These are phyloP conservation scores for Pandemis heparana DNA, from an alignment of 2,888 invertebrate species.

Conservation along the genomic window DNA sequence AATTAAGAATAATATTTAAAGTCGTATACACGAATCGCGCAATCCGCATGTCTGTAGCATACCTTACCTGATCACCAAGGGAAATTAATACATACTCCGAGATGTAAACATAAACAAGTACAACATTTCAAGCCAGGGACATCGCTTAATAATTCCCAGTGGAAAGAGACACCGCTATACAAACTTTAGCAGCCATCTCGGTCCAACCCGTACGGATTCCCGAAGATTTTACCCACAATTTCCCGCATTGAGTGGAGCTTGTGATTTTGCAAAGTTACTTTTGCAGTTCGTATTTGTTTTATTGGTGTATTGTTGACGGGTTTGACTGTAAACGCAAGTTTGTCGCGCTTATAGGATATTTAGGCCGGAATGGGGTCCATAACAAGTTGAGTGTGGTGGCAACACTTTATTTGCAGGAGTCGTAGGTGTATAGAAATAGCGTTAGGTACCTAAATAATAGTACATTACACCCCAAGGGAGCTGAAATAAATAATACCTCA, in stretches of 20 bases:
- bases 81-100: slow-evolving; percentile 11
- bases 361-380: slow-evolving; percentile 1
- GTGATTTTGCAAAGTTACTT: slow-evolving; percentile 9
- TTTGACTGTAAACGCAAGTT: slow-evolving; percentile 2
- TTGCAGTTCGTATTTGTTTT: neutral
- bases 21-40: neutral
- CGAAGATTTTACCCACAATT: slow-evolving; percentile 22
- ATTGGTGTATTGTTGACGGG: neutral
- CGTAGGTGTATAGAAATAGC: neutral
- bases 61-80: neutral
- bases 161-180: slow-evolving; percentile 5
- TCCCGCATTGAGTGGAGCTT: slow-evolving; percentile 8
- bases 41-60: neutral
- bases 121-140: slow-evolving; percentile 3
- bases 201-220: neutral
- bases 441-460: no score
- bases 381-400: slow-evolving; percentile 12
- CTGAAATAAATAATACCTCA: no score
- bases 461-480: no score
- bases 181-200: neutral
- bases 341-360: slow-evolving; percentile 10
- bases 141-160: neutral
- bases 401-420: neutral
- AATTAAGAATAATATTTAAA: no score
- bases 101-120: slow-evolving; percentile 6